Evolutionary conservation across 2,113 vertebrate species (phyloP).

Genomic region (Scomber japonicus): DNA sequence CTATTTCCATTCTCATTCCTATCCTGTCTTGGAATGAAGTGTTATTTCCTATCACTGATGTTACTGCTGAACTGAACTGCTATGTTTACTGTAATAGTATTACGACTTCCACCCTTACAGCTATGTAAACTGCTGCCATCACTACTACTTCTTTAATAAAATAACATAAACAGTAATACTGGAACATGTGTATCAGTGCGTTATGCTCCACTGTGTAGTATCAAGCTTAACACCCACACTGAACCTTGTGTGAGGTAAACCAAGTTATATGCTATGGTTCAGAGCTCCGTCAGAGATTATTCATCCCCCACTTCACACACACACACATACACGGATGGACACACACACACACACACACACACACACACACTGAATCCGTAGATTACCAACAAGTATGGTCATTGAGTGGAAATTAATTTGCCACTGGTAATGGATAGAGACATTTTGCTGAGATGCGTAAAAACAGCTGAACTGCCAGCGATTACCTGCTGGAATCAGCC

Average conservation of each 20-base stretch:
- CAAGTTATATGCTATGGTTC: constrained; percentile 25
- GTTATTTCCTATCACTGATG: background rate
- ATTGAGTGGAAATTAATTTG: constrained; percentile 82
- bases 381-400: constrained; percentile 72
- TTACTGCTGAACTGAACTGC: no score
- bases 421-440: constrained; percentile 84
- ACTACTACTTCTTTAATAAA: background rate
- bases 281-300: constrained; percentile 44
- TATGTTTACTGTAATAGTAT: no score
- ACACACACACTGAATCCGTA: constrained; percentile 13
- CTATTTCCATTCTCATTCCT: background rate
- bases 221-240: constrained; percentile 33
- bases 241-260: constrained; percentile 43
- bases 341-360: constrained; percentile 19
- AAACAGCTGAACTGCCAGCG: constrained; percentile 81
- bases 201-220: background rate
- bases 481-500: constrained; percentile 86
- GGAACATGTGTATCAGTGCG: background rate
- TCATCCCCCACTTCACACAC: constrained; percentile 21
- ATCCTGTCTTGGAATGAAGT: background rate
- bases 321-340: constrained; percentile 1
- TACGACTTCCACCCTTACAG: background rate
- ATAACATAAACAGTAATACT: background rate
- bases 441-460: constrained; percentile 82
- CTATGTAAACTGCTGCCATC: background rate